A percentile compares a stretch with the other conserved stretches of the same genome.
phyloP scores from a whole-genome alignment of 2,797 vertebrate genomes.

The Sarcoramphus papa region DNA sequence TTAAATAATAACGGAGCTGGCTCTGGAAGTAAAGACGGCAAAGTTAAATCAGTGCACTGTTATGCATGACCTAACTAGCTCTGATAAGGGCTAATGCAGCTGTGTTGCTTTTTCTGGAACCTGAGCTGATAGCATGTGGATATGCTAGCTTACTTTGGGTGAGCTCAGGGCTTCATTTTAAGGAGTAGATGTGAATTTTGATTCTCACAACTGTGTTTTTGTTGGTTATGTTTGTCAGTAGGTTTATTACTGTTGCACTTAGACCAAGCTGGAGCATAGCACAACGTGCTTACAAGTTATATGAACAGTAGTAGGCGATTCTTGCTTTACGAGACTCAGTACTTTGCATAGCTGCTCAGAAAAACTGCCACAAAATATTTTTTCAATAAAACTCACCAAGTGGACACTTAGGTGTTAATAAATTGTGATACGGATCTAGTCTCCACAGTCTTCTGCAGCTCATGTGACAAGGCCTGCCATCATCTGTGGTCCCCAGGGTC shows the following conservation, averaged over 20 bases:
- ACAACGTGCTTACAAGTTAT: not conserved
- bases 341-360: not conserved
- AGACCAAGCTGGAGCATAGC: fast-evolving
- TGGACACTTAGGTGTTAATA: not conserved
- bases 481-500: not conserved
- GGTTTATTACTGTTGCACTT: not conserved
- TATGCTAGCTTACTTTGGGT: not conserved
- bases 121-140: not conserved
- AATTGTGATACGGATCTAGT: not conserved
- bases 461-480: not conserved
- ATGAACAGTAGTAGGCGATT: not conserved
- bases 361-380: not conserved
- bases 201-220: not conserved
- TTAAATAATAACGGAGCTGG: not conserved
- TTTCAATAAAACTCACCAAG: not conserved
- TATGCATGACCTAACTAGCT: not conserved
- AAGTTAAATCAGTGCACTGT: not conserved
- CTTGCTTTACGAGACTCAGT: not conserved
- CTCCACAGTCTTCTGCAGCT: not conserved
- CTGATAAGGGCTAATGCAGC: not conserved
- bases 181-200: not conserved
- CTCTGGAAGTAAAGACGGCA: not conserved
- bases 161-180: not conserved
- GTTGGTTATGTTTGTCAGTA: not conserved
- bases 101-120: not conserved